Percentiles rank a stretch among this genome's conserved stretches.
phyloP scores from a whole-genome alignment of 2,888 invertebrate species.

The Stenodema calcarata region DNA sequence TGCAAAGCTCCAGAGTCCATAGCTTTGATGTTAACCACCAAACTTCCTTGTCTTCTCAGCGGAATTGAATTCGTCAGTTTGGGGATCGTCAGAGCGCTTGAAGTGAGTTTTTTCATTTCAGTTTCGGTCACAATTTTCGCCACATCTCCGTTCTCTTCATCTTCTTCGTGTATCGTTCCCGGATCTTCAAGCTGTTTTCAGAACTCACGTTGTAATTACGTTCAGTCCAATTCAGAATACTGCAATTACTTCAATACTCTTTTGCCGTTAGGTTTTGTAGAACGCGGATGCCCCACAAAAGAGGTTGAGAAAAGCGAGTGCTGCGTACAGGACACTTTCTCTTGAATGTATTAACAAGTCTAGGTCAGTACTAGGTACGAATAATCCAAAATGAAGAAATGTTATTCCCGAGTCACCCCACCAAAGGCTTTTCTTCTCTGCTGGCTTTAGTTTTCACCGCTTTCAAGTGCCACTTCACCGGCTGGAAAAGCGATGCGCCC shows the following conservation, averaged over 20 bases:
- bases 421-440: constrained; percentile 41
- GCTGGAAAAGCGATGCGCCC: constrained; percentile 63
- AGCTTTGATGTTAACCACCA: neutral
- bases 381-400: neutral
- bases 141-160: neutral
- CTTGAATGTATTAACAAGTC: no score
- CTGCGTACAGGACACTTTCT: no score
- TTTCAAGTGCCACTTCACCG: constrained; percentile 68
- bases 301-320: no score
- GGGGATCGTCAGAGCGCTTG: neutral
- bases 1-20: neutral
- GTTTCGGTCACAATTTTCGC: neutral
- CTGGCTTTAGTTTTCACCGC: neutral
- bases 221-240: no score
- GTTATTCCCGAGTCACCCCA: constrained; percentile 24
- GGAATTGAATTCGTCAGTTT: neutral
- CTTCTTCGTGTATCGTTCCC: constrained; percentile 26
- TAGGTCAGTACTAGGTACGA: no score
- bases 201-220: neutral
- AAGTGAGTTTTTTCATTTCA: neutral
- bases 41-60: neutral
- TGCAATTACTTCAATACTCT: no score
- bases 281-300: no score
- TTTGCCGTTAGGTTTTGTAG: no score
- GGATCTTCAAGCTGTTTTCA: neutral